Evolutionary conservation across 2,888 invertebrate genomes (phyloP), one percentile per base, ranked within the genome.

Genomic region (Epistrophe grossulariae): DNA sequence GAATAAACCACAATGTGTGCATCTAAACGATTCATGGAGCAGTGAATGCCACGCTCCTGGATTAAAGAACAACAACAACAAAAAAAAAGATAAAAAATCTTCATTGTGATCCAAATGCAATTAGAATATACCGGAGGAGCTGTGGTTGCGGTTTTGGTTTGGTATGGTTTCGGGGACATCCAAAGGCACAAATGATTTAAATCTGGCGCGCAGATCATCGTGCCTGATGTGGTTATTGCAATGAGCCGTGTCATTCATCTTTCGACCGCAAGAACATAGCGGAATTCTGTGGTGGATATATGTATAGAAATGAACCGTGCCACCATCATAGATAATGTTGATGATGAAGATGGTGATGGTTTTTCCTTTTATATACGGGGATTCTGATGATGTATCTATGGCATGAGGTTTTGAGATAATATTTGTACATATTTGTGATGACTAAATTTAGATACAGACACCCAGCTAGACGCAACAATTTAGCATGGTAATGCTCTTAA

Each of bases 361-460:
- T 64, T 79, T 71, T 59, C 40, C 59, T 85, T 70, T 72, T 5
- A 31, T 31, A n/a, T n/a, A n/a, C n/a, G 40, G 72, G 73, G 81
- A 84, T 50, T 71, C 38, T n/a, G 43, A 38, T 78, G 83, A 79
- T 76, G 71, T 79, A 66, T 79, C 64, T 76, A 40, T 71, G 74
- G 79, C 77, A 80, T 59, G 71, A 84, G 76, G 59, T 64, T 55
- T 55, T 77, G 64, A 35, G 64, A 71, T 19, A 45, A 19, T 72
- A n/a, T 78, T 80, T 50, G 57, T 48, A 59, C 28, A 55, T n/a
- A 40, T 70, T 70, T 40, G 15, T 72, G 79, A 79, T 76, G 59
- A 77, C 77, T 84, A 81, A 76, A 79, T 83, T 87, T 87, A 87
- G 79, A 83, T 79, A 79, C 76, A 87, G 79, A 87, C 87, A 87